A percentile compares a stretch with the other conserved stretches of the same genome.
These are phyloP conservation scores for Ptyas mucosa DNA, from an alignment of 2,113 vertebrate genomes.

Conservation along the genomic window DNA sequence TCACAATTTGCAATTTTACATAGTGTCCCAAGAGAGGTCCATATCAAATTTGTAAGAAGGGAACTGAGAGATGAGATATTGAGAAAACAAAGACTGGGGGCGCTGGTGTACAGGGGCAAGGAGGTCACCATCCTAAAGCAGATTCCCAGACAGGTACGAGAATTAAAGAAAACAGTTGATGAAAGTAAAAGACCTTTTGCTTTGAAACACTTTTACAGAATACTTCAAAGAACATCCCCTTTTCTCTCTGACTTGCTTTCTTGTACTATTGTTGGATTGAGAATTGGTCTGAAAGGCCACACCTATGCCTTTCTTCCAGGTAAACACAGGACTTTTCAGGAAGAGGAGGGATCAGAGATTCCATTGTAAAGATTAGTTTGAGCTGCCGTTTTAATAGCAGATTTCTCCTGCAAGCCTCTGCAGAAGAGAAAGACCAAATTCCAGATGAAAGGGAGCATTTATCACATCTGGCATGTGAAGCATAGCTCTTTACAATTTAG, in stretches of 20 bases:
- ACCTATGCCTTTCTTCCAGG: neutral
- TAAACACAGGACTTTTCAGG: neutral
- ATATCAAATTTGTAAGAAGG: too few relatives aligned
- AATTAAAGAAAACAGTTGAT: neutral
- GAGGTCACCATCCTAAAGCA: too few relatives aligned
- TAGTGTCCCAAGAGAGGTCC: too few relatives aligned
- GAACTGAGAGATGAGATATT: too few relatives aligned
- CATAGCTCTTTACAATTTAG: neutral
- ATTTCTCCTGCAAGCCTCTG: neutral
- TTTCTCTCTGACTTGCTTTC: neutral
- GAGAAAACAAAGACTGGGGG: too few relatives aligned
- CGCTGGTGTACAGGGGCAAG: too few relatives aligned
- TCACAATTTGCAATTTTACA: too few relatives aligned
- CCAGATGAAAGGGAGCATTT: neutral
- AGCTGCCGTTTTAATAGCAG: neutral
- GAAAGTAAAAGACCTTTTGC: neutral
- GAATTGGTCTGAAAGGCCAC: neutral
- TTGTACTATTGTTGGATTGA: neutral
- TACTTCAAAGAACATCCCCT: neutral
- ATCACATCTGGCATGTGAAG: neutral
- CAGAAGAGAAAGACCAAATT: neutral
- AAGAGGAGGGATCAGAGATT: neutral
- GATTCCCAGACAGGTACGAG: too few relatives aligned
- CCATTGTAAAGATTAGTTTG: neutral
- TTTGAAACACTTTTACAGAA: neutral